Percentiles rank a stretch among this genome's conserved stretches.
These are phyloP conservation scores for Aphis craccivora DNA, from an alignment of 1,140 invertebrate genomes.

Conservation along the genomic window DNA sequence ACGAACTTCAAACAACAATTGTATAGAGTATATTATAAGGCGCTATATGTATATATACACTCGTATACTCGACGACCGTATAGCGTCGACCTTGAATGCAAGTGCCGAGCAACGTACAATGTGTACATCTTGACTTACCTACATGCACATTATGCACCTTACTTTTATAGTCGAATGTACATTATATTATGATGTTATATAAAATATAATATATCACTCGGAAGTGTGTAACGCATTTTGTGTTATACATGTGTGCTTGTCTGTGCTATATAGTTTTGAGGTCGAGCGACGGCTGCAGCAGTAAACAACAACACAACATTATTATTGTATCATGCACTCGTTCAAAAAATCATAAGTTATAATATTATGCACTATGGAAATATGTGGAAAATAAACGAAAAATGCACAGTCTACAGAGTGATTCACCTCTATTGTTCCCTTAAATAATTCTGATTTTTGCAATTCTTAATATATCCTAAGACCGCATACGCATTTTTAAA, in stretches of 20 bases:
- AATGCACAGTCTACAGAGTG: neutral
- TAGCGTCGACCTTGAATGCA: constrained; percentile 3
- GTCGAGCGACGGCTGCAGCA: neutral
- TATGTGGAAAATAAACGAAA: neutral
- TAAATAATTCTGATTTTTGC: too few species aligned
- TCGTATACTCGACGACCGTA: neutral
- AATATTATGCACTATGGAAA: neutral
- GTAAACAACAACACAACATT: neutral
- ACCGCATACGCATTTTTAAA: too few species aligned
- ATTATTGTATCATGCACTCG: neutral
- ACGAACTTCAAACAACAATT: neutral
- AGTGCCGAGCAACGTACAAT: neutral
- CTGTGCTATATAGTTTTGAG: neutral
- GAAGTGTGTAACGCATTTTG: neutral
- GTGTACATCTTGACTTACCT: neutral
- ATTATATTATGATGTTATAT: neutral
- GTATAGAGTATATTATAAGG: neutral
- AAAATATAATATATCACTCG: neutral
- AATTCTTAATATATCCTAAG: too few species aligned
- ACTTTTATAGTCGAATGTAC: neutral
- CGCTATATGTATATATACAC: neutral
- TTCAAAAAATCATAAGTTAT: neutral
- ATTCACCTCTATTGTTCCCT: too few species aligned
- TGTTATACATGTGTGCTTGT: neutral
- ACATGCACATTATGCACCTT: neutral